Conservation (phyloP, 2,113 vertebrate genomes). For the Cichladusa arquata region DNA sequence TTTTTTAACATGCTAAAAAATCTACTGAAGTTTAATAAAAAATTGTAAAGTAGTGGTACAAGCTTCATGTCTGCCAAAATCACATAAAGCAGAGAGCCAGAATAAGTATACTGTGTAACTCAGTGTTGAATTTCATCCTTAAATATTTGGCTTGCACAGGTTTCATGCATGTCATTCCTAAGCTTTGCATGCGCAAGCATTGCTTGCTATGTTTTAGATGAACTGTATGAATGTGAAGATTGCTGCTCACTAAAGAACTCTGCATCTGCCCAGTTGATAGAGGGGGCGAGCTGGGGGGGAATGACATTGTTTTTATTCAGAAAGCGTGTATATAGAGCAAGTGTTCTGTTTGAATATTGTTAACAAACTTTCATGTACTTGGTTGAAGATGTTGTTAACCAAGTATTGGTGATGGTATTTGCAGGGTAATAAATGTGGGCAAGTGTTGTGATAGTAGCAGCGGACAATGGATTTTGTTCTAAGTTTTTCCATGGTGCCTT, state of each 20-base stretch:
- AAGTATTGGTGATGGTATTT: neutral
- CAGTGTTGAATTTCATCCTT: neutral
- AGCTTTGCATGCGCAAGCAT: neutral
- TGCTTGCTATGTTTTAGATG: neutral
- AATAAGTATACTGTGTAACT: neutral
- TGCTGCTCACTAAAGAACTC: neutral
- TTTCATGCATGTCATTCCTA: neutral
- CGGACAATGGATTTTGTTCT: too few relatives aligned
- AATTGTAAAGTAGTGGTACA: fast-evolving
- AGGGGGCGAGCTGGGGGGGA: neutral
- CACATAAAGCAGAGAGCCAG: neutral
- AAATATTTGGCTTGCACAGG: neutral
- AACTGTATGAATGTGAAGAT: neutral
- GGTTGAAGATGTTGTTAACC: neutral
- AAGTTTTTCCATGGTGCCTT: neutral
- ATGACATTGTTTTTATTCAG: neutral
- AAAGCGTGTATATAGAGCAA: neutral
- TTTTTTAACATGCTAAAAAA: neutral
- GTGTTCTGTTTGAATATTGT: neutral
- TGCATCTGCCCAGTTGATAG: neutral
- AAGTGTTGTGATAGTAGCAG: neutral
- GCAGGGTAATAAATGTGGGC: neutral
- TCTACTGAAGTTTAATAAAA: neutral
- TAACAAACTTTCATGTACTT: neutral
- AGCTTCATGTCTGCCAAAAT: neutral